Conservation (phyloP, 2,113 vertebrate genomes). For the Probosciger aterrimus region DNA sequence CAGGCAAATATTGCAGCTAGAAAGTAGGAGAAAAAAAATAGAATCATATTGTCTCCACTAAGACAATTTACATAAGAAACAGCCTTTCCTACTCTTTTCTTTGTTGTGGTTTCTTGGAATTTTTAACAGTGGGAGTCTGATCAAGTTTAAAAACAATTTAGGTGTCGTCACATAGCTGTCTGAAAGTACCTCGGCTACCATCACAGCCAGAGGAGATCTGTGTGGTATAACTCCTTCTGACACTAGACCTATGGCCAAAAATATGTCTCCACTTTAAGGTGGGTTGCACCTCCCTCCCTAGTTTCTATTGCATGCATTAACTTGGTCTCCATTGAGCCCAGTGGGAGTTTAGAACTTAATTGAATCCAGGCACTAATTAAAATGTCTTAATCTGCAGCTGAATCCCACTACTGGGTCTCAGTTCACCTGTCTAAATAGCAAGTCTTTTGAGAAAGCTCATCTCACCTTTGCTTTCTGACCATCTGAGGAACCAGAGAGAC, state of each 20-base stretch:
- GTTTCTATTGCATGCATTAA: background rate
- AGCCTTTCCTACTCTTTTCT: background rate
- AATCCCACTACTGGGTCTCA: background rate
- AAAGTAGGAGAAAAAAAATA: background rate
- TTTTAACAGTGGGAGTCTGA: background rate
- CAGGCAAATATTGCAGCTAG: background rate
- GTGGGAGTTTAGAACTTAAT: background rate
- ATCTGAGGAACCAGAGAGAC: background rate
- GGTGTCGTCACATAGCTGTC: accelerated
- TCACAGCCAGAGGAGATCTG: background rate
- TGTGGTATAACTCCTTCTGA: background rate
- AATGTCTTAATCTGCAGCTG: background rate
- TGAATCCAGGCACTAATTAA: background rate
- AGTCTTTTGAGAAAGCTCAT: background rate
- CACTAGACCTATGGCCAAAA: background rate
- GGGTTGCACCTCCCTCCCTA: background rate
- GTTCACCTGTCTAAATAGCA: background rate
- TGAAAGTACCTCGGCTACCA: background rate
- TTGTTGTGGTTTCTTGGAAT: background rate
- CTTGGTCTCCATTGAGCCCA: background rate
- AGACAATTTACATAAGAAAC: background rate
- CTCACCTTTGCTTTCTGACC: background rate
- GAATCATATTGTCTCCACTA: background rate
- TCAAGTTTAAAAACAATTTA: background rate
- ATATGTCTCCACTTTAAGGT: background rate